Conservation (phyloP, 1,140 invertebrate genomes). For the Ceratina japonica region DNA sequence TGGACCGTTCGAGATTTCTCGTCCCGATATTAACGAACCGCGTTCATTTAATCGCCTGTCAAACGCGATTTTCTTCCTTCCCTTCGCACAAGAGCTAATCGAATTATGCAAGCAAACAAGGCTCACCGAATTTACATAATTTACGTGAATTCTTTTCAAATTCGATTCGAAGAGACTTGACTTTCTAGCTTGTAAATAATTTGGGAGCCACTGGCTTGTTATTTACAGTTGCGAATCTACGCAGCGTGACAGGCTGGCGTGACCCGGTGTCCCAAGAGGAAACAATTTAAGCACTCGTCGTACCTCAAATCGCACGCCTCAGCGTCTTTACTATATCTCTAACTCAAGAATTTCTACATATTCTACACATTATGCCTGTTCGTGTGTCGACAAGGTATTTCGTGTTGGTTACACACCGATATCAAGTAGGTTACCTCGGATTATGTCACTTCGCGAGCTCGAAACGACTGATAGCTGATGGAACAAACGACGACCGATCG, state of each 20-base stretch:
- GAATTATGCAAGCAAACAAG: no score
- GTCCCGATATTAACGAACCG: slow-evolving; percentile 4
- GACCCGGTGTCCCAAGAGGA: slow-evolving; percentile 1
- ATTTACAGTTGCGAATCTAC: slow-evolving; percentile 36
- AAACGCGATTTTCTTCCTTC: no score
- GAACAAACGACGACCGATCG: neutral
- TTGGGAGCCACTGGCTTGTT: neutral
- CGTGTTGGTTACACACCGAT: no score
- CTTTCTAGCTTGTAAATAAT: no score
- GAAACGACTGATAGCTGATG: neutral
- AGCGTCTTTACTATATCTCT: neutral
- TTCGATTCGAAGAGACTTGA: no score
- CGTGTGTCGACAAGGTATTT: no score
- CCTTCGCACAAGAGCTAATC: no score
- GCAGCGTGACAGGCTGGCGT: neutral
- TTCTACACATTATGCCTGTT: neutral
- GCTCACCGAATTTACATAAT: neutral
- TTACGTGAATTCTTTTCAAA: neutral
- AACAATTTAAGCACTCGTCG: slow-evolving; percentile 15
- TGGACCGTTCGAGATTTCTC: neutral
- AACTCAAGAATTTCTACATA: neutral
- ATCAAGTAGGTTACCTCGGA: neutral
- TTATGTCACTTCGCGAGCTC: neutral
- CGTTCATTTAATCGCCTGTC: no score
- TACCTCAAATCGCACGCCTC: slow-evolving; percentile 9